A percentile compares a stretch with the other conserved stretches of the same genome.
phyloP scores from a whole-genome alignment of 2,888 invertebrate genomes.

The Sialis fuliginosa region DNA sequence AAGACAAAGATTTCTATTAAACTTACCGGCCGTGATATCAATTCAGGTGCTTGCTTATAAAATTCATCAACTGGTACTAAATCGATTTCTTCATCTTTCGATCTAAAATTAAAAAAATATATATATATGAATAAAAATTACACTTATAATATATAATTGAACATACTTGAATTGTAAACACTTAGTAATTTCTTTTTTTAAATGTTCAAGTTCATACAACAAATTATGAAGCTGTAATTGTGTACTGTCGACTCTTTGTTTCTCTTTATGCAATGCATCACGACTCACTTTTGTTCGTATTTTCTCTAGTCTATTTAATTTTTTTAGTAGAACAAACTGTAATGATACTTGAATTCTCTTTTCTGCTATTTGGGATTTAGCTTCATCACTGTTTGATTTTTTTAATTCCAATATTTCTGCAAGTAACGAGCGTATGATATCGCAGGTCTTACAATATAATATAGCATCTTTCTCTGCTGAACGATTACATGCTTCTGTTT shows the following conservation, averaged over 20 bases:
- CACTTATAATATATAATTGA: background rate
- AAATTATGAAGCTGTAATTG: slow-evolving; percentile 84
- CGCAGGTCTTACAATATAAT: slow-evolving; percentile 49
- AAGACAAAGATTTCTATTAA: background rate
- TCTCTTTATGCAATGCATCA: slow-evolving; percentile 65
- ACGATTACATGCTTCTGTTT: slow-evolving; percentile 48
- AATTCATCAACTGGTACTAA: slow-evolving; percentile 73
- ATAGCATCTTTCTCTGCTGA: slow-evolving; percentile 48
- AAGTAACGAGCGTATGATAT: slow-evolving; percentile 48
- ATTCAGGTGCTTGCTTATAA: slow-evolving; percentile 56
- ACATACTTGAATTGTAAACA: slow-evolving; percentile 79
- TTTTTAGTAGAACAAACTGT: slow-evolving; percentile 67
- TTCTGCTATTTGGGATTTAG: slow-evolving; percentile 36
- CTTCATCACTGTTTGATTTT: slow-evolving; percentile 33
- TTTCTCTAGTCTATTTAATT: slow-evolving; percentile 79
- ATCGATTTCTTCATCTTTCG: slow-evolving; percentile 86
- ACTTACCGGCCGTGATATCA: slow-evolving; percentile 47
- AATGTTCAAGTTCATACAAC: slow-evolving; percentile 82
- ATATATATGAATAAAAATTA: slow-evolving; percentile 6
- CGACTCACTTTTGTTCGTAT: slow-evolving; percentile 67
- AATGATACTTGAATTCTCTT: slow-evolving; percentile 57
- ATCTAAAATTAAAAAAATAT: slow-evolving; percentile 28
- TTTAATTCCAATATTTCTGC: slow-evolving; percentile 50
- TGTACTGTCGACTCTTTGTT: slow-evolving; percentile 76
- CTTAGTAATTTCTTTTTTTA: slow-evolving; percentile 87